Evolutionary conservation across 1,140 invertebrate species (phyloP).

Genomic region (Melanaphis sacchari): DNA sequence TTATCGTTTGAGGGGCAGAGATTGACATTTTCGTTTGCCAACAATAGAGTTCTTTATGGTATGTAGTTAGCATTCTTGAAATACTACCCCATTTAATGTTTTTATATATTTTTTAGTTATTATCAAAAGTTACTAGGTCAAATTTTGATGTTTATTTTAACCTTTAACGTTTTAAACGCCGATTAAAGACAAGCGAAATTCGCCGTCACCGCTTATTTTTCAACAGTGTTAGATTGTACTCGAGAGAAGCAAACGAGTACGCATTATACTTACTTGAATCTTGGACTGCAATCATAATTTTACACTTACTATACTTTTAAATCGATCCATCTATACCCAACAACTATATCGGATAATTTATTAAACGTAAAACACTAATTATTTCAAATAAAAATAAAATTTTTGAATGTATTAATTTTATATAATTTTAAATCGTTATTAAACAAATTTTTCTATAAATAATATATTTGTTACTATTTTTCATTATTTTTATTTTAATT

Average conservation of each 20-base stretch:
- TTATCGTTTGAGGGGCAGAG: background rate
- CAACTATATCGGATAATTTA: background rate
- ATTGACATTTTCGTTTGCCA: background rate
- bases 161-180: background rate
- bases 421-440: too few species aligned
- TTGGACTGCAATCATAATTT: background rate
- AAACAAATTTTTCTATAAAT: too few species aligned
- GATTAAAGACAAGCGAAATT: background rate
- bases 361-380: too few species aligned
- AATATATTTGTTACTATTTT: too few species aligned
- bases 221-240: background rate
- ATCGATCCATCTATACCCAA: background rate
- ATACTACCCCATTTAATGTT: background rate
- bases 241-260: background rate
- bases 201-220: background rate
- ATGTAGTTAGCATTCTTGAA: background rate
- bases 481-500: too few species aligned
- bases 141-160: background rate
- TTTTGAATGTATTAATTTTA: background rate
- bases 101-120: background rate
- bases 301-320: background rate
- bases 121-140: background rate
- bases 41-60: background rate
- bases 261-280: background rate
- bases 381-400: background rate